These are phyloP conservation scores for Glaucomys volans DNA, from an alignment of 2,113 vertebrate genomes.

Conservation along the genomic window DNA sequence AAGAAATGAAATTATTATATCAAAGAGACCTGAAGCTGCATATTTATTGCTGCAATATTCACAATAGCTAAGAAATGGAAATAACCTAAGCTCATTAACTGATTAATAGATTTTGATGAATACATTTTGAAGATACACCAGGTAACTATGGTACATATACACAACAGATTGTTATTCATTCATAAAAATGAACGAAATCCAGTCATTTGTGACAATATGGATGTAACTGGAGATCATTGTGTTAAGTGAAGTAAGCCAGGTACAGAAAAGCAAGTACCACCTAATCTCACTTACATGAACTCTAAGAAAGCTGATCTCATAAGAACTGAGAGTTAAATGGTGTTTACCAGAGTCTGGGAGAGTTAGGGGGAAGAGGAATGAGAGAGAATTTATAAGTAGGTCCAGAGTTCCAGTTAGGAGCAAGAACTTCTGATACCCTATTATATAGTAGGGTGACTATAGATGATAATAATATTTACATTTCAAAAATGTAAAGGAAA, in stretches of 20 bases:
- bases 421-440: background rate
- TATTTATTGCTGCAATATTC: too few relatives aligned
- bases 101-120: background rate
- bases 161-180: background rate
- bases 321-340: background rate
- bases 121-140: too few relatives aligned
- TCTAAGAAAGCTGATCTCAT: background rate
- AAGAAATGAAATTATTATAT: background rate
- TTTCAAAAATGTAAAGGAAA: background rate
- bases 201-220: background rate
- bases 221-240: background rate
- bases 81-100: background rate
- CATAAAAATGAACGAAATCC: background rate
- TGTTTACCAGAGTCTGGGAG: background rate
- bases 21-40: background rate
- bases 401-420: background rate
- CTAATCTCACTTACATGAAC: background rate
- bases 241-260: background rate
- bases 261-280: background rate
- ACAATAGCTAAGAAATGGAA: background rate
- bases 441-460: background rate
- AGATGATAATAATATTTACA: background rate
- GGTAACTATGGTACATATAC: background rate
- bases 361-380: fast-evolving
- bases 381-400: background rate